Conservation (phyloP, 1,140 invertebrate species). For the Metaphire vulgaris region DNA sequence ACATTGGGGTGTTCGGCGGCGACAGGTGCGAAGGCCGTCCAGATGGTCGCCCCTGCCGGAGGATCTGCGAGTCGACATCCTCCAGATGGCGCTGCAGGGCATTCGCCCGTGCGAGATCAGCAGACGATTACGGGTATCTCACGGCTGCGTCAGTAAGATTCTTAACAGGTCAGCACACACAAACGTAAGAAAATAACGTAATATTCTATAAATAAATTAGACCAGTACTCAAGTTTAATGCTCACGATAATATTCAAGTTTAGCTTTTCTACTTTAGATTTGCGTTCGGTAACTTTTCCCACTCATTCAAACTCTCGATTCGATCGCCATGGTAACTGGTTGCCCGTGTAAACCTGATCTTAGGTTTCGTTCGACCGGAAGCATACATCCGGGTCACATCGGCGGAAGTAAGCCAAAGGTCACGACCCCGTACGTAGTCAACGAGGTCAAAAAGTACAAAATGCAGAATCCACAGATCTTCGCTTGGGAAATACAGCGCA, state of each 20-base stretch:
- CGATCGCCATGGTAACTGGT: background rate
- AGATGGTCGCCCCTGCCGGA: conserved; percentile 77
- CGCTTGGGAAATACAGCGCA: conserved; percentile 97
- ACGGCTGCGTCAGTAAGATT: conserved; percentile 94
- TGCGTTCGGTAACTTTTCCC: background rate
- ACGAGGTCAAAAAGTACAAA: conserved; percentile 96
- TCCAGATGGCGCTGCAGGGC: conserved; percentile 82
- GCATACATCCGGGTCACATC: conserved; percentile 96
- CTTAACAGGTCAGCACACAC: conserved; percentile 62
- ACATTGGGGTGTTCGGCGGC: conserved; percentile 77
- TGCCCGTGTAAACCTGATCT: background rate
- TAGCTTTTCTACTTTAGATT: background rate
- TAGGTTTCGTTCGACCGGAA: conserved; percentile 60
- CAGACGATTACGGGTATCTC: conserved; percentile 80
- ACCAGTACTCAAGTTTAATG: background rate
- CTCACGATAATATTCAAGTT: background rate
- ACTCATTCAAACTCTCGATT: no score
- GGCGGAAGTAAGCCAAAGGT: conserved; percentile 99
- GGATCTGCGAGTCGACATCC: conserved; percentile 72
- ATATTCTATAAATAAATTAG: no score
- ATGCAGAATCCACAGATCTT: conserved; percentile 99
- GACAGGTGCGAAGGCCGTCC: no score
- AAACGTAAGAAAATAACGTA: background rate
- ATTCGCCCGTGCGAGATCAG: conserved; percentile 90
- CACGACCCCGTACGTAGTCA: conserved; percentile 94